Evolutionary conservation across 1,140 invertebrate genomes (phyloP), one percentile per base, ranked within the genome.

Genomic region (Drosophila parabipectinata): DNA sequence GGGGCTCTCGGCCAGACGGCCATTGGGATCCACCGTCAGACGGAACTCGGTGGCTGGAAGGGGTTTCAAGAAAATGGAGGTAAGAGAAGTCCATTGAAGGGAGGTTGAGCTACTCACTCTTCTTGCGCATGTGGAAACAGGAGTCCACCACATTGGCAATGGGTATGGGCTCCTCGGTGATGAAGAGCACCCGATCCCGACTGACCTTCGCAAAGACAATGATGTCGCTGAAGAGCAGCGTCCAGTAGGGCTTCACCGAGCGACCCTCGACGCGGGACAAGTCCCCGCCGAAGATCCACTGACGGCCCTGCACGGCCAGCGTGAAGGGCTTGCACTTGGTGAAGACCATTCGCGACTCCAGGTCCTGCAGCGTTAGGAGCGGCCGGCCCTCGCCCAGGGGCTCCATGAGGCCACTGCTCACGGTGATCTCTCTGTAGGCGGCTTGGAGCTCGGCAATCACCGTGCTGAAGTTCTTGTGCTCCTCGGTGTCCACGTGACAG

Each of bases 261-360:
- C 96, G 93, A 1, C 96, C 96, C 92, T 97, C 96, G 1, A 97
- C 95, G 59, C 96, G 94, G 8, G 95, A 95, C 15, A 97, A 90
- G 68, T 97, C 96, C 1, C 96, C 96, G 10, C 96, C 96, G 72
- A 97, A 97, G 48, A 97, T 95, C 96, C 96, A 97, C 92, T 97
- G 96, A 61, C 97, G 94, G 6, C 96, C 96, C 41, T 95, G 95
- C 74, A 95, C 95, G 78, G 94, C 95, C 89, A 97, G 92, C 21
- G 95, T 94, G 90, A 97, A 97, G 48, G 97, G 96, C 94, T 96
- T 97, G 93, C 96, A 97, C 92, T 96, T 95, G 74, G 96, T 97
- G 92, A 97, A 97, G 62, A 97, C 96, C 79, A 97, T 93, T 75
- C 96, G 93, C 78, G 95, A 96, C 91, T 97, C 96, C 45, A 97